phyloP scores from a whole-genome alignment of 2,797 vertebrate species.

The Epinephelus coioides region DNA sequence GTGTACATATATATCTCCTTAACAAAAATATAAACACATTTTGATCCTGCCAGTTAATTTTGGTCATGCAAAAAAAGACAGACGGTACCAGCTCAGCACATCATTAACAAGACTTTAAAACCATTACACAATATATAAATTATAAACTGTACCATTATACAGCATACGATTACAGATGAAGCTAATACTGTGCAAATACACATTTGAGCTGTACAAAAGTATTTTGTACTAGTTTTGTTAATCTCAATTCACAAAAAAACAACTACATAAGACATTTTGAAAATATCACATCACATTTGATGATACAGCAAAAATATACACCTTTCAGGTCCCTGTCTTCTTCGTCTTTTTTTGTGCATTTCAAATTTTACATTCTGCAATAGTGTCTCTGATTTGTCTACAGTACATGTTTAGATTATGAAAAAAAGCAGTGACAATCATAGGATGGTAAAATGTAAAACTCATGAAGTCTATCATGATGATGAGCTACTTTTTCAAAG shows the following conservation, averaged over 20 bases:
- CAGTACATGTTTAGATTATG: slow-evolving; percentile 75
- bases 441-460: slow-evolving; percentile 57
- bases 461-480: slow-evolving; percentile 59
- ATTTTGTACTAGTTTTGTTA: slow-evolving; percentile 75
- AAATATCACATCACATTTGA: slow-evolving; percentile 81
- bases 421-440: slow-evolving; percentile 63
- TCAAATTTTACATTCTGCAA: slow-evolving; percentile 80
- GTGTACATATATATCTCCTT: slow-evolving; percentile 72
- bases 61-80: slow-evolving; percentile 83
- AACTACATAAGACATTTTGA: slow-evolving; percentile 71
- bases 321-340: slow-evolving; percentile 73
- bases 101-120: slow-evolving; percentile 75
- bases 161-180: slow-evolving; percentile 79
- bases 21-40: slow-evolving; percentile 79
- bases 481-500: slow-evolving; percentile 83
- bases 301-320: slow-evolving; percentile 83
- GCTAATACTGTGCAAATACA: slow-evolving; percentile 89
- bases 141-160: slow-evolving; percentile 76
- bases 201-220: slow-evolving; percentile 83
- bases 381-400: slow-evolving; percentile 75
- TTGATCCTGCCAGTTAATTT: slow-evolving; percentile 77
- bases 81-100: slow-evolving; percentile 69
- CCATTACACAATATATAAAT: slow-evolving; percentile 74
- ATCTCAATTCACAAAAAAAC: slow-evolving; percentile 76
- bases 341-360: slow-evolving; percentile 83